Evolutionary conservation across 2,797 vertebrate species (phyloP), one percentile per base, ranked within the genome.

Genomic region (Cheirogaleus major): DNA sequence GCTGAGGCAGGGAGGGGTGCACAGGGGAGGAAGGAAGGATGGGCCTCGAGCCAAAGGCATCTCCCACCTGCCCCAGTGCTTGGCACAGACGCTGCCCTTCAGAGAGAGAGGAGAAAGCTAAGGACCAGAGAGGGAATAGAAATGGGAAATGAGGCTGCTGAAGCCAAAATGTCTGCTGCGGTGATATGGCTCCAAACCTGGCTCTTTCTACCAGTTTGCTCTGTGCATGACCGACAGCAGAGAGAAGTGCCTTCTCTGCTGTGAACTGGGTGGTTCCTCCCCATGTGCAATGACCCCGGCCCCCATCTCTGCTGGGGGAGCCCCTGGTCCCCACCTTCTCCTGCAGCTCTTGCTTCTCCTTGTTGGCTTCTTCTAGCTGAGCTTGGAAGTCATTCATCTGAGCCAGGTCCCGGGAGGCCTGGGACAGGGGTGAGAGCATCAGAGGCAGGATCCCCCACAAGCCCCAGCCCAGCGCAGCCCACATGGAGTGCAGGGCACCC

Each of bases 341-440:
- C 97, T 99, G 99, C 14, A 99, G 96, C 87, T 99, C 99, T 98
- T 99, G 99, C 95, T 99, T 99, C 98, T 99, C 99, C 98, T 99
- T 99, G 96, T 98, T 98, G 97, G 99, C 98, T 45, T 99, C 99
- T 96, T 99, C 99, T 95, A 99, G 98, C 98, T 99, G 99, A 22
- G 99, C 98, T 88, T 99, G 99, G 57, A 99, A 99, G 96, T 99
- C 99, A 10, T 99, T 99, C 98, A 99, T 99, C 99, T 99, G 99
- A 2, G 99, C 99, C 98, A 99, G 97, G 98, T 99, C 99, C 97
- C 99, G 99, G 55, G 99, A 99, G 0, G 99, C 99, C 99, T 99
- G 97, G 59, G 87, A 25, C 95, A 52, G 70, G 59, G 43, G 55
- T 0, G 55, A 50, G 73, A 27, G 45, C 63, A 87, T 69, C 69